Conservation (phyloP, 23 tunicate genomes). For the Trididemnum clinides region DNA sequence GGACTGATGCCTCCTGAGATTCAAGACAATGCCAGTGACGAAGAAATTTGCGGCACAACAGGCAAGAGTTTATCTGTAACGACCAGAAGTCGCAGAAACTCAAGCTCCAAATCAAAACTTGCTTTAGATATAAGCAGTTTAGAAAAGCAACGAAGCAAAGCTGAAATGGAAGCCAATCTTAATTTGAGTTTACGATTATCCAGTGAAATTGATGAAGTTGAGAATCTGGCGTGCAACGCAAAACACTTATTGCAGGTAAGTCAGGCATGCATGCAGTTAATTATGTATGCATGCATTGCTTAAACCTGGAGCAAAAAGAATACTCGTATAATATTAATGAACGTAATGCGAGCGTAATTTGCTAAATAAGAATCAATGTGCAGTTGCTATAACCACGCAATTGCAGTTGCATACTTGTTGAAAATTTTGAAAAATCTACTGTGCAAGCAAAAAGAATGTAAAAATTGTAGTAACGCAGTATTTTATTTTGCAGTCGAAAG, state of each 20-base stretch:
- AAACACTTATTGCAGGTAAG: conserved; percentile 32
- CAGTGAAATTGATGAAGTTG: conserved; percentile 75
- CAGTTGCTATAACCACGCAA: no score
- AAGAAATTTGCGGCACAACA: conserved; percentile 16
- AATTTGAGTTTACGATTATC: conserved; percentile 61
- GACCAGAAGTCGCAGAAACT: neutral
- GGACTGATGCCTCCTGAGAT: conserved; percentile 45
- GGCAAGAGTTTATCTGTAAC: conserved; percentile 10
- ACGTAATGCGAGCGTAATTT: no score
- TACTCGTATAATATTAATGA: no score
- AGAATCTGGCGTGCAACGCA: conserved; percentile 25
- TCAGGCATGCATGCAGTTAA: no score
- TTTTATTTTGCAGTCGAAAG: conserved; percentile 72
- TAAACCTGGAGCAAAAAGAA: no score
- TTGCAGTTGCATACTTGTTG: no score
- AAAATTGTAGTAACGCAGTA: no score
- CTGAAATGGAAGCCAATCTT: conserved; percentile 77
- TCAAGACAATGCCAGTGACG: conserved; percentile 62
- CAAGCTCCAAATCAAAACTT: neutral
- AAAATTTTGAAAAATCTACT: no score
- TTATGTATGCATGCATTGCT: no score
- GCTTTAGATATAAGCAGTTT: neutral
- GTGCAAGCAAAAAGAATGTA: no score
- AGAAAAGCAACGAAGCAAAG: conserved; percentile 43
- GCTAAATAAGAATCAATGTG: no score